Percentiles rank a stretch among this genome's conserved stretches.
Conservation (phyloP, 2,888 invertebrate species). For the Calameuta idolon region DNA sequence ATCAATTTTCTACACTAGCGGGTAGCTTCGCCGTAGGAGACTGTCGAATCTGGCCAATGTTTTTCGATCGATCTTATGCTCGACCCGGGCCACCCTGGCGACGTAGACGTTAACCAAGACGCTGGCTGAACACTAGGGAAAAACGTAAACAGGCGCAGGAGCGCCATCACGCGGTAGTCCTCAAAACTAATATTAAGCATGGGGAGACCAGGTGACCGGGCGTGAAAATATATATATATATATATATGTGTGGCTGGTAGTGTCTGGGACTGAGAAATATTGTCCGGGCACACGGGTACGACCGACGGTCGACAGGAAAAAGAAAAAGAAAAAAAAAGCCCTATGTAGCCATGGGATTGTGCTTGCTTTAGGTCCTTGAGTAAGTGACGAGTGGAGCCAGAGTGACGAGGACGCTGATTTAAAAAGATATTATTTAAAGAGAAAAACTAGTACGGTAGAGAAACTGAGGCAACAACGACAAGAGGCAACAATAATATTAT, state of each 20-base stretch:
- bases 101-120: not conserved
- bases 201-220: not conserved
- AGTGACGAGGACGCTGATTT: not conserved
- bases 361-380: not conserved
- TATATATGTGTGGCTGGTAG: not conserved
- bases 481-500: conserved; percentile 27
- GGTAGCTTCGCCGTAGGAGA: not conserved
- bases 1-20: not conserved
- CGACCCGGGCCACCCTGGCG: not conserved
- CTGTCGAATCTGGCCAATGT: not conserved
- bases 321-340: not conserved
- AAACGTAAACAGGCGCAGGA: not conserved
- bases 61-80: not conserved
- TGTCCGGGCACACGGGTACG: not conserved
- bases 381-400: not conserved
- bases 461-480: conserved; percentile 33
- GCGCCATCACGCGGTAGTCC: not conserved
- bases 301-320: not conserved
- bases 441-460: conserved; percentile 10
- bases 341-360: not conserved
- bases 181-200: not conserved
- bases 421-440: conserved; percentile 6
- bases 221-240: not conserved
- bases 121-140: not conserved
- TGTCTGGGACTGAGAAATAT: not conserved